Conservation (phyloP, 2,888 invertebrate genomes). For the Horisme vitalbata region DNA sequence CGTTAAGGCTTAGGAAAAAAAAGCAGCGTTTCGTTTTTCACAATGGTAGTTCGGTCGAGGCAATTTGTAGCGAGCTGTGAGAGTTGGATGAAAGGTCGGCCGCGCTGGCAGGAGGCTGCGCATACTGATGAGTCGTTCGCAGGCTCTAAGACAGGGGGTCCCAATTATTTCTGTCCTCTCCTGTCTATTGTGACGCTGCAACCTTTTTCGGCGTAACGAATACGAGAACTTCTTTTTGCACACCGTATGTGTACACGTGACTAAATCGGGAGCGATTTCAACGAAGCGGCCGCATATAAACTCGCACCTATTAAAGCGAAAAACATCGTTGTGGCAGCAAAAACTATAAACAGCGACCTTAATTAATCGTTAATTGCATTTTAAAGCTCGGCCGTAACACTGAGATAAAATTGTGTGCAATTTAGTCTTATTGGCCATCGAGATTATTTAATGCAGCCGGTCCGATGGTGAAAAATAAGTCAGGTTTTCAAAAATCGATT, state of each 20-base stretch:
- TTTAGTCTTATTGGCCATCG: slow-evolving; percentile 62
- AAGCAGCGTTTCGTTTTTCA: slow-evolving; percentile 50
- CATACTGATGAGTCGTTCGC: slow-evolving; percentile 62
- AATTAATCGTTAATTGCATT: slow-evolving; percentile 52
- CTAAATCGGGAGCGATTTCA: slow-evolving; percentile 28
- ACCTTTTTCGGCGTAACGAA: slow-evolving; percentile 42
- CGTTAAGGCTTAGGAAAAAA: slow-evolving; percentile 40
- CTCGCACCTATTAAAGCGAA: slow-evolving; percentile 28
- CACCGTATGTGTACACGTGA: slow-evolving; percentile 29
- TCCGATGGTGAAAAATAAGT: slow-evolving; percentile 64
- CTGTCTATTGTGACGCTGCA: slow-evolving; percentile 44
- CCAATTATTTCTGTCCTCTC: slow-evolving; percentile 56
- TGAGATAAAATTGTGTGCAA: slow-evolving; percentile 57
- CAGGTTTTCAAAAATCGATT: slow-evolving; percentile 74
- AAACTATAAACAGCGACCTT: slow-evolving; percentile 38
- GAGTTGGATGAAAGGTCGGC: slow-evolving; percentile 54
- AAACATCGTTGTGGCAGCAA: slow-evolving; percentile 34
- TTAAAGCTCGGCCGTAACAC: slow-evolving; percentile 43
- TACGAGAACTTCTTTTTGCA: slow-evolving; percentile 32
- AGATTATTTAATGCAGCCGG: slow-evolving; percentile 62
- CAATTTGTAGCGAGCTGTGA: slow-evolving; percentile 69
- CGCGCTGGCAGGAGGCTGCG: slow-evolving; percentile 49
- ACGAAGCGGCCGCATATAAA: slow-evolving; percentile 22
- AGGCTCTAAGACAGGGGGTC: slow-evolving; percentile 46
- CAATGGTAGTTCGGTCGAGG: slow-evolving; percentile 56